Base-by-base conservation (phyloP, 2,113 vertebrate genomes). In the Chauna torquata region DNA sequence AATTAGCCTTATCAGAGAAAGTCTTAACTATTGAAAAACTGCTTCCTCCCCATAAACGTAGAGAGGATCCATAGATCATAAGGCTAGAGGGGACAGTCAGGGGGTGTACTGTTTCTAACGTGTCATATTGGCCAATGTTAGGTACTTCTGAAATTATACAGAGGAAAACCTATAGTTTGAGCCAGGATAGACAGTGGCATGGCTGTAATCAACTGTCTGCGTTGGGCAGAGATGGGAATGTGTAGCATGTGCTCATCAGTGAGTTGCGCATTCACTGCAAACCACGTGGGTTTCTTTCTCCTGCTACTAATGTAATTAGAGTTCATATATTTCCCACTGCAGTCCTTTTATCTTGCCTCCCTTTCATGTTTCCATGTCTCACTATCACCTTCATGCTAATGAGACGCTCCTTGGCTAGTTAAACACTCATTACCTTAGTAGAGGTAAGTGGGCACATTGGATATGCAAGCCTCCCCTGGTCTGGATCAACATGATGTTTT, bases 291-390 rank as follows among this genome's bases (percentile, higher is more conserved):
- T 44, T 82, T 72, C 82, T 82, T 76, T 76, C 94, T 82, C 86
- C 91, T 69, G 49, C 91, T 87, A 69, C 52, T 80, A 25, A 47
- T 81, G 57, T 82, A 84, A 91, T 91, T 72, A 87, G 66, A 91
- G 74, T 84, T 80, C 74, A 44, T 62, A 2, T 44, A 82, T 85
- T 95, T 87, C 61, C 89, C 77, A 64, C 77, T 79, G 6, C 80
- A 84, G 38, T 72, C 70, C 92, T 94, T 94, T 97, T 76, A 87
- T 92, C 94, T 96, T 84, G 11, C 52, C n/a, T 84, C 42, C 88
- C 91, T 95, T 94, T 92, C 91, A 91, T 82, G 88, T 94, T 91
- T 32, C 71, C 54, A 30, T n/a, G 81, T 74, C 70, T 94, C 70
- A 10, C 83, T 95, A 8, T 92, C 86, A 74, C 92, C 89, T 72